Percentiles rank a stretch among this genome's conserved stretches.
Evolutionary conservation across 2,113 vertebrate genomes (phyloP).

Genomic region (Onychostruthus taczanowskii): DNA sequence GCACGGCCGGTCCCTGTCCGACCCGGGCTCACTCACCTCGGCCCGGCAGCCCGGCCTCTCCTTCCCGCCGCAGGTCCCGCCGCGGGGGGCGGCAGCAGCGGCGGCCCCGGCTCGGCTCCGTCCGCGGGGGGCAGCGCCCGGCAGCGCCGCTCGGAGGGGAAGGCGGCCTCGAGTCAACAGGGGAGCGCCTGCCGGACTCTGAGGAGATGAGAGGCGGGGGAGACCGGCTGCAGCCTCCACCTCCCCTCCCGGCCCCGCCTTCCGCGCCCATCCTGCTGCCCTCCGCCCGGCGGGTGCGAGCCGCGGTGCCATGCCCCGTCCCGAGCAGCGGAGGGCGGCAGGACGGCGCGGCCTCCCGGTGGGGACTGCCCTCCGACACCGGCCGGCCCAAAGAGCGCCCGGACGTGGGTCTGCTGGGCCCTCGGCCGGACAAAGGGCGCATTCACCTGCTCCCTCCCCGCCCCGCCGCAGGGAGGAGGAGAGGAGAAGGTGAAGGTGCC

Average conservation of each 20-base stretch:
- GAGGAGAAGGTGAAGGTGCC: not conserved
- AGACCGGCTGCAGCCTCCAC: not conserved
- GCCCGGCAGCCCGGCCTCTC: not conserved
- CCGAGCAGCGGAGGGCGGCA: not conserved
- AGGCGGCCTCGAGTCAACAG: not conserved
- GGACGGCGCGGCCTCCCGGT: not conserved
- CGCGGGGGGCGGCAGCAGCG: not conserved
- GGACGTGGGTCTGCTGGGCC: not conserved
- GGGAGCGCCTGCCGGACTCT: not conserved
- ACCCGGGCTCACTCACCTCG: not conserved
- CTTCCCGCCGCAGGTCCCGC: not conserved
- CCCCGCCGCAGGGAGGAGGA: not conserved
- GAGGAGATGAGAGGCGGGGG: not conserved
- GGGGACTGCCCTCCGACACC: not conserved
- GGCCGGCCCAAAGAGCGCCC: not conserved
- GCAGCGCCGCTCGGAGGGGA: not conserved
- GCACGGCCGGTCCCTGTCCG: not conserved
- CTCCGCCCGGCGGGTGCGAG: not conserved
- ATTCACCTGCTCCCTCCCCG: slow-evolving; percentile 1
- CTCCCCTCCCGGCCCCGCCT: not conserved
- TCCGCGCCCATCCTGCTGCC: not conserved
- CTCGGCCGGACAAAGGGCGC: not conserved
- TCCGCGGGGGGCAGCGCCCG: not conserved
- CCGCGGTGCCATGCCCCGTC: not conserved
- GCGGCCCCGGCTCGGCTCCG: not conserved